These are phyloP conservation scores for Amaurobius ferox DNA, from an alignment of 2,888 invertebrate species.

Conservation along the genomic window DNA sequence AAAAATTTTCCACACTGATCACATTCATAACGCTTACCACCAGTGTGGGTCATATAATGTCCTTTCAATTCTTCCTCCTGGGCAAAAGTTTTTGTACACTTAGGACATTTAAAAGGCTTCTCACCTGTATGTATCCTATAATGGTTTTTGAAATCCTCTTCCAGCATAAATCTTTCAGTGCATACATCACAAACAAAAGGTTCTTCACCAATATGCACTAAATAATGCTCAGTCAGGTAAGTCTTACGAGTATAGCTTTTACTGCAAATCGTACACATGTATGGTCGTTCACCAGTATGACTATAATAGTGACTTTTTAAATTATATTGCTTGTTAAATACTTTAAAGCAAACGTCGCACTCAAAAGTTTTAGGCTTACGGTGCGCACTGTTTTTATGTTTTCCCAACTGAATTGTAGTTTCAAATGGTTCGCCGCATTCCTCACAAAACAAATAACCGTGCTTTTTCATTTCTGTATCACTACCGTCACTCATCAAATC, in stretches of 20 bases:
- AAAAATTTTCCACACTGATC: background rate
- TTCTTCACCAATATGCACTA: background rate
- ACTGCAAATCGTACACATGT: background rate
- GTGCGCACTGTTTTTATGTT: background rate
- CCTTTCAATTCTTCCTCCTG: background rate
- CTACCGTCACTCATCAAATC: background rate
- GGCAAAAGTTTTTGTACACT: background rate
- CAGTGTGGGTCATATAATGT: background rate
- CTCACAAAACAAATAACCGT: background rate
- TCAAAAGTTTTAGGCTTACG: slow-evolving; percentile 4
- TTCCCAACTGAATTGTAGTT: background rate
- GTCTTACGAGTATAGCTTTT: background rate
- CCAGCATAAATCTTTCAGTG: background rate
- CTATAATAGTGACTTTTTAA: background rate
- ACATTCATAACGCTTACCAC: slow-evolving; percentile 11
- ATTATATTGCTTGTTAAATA: background rate
- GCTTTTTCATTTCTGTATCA: background rate
- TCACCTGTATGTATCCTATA: background rate
- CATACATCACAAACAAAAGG: background rate
- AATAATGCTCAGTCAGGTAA: background rate
- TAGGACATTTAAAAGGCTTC: background rate
- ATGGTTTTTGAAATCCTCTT: background rate
- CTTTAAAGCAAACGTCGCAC: slow-evolving; percentile 3
- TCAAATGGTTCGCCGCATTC: background rate
- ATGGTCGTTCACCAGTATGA: background rate